Base-by-base conservation (phyloP, 92 coral and sea anemone species). In the Porites rus region DNA sequence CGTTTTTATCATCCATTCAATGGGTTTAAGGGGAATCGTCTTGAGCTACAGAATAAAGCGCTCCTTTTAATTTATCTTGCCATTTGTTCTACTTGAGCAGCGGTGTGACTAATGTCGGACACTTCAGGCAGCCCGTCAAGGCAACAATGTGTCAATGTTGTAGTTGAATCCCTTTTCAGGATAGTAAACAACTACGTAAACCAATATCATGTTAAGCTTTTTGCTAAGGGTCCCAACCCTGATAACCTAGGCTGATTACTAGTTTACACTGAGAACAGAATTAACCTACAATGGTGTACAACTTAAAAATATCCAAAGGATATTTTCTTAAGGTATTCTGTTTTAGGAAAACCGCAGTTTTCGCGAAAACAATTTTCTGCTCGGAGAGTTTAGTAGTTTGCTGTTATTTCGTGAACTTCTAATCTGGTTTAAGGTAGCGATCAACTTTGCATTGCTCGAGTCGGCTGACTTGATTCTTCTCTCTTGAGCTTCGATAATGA, bases 401-500 rank as follows among this genome's bases (percentile, higher is more conserved):
- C 65, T 81, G 61, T 56, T 81, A 21, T 56, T 74, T 52, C 87
- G 54, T 38, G 79, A 20, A 8, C 64, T 80, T 13, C 80, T 90
- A 52, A 97, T 79, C 84, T 97, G 98, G 71, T 95, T 96, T 20
- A 97, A 78, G 2, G 97, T 94, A 51, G 96, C 91, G 43, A 97
- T 88, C 17, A 97, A 83, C 19, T 94, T 92, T 51, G 92, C 91
- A 77, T 97, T 95, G 62, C 85, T 96, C 77, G 98, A 81, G 86
- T 97, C 98, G 14, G 92, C 89, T 10, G 98, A 91, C 76, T 86
- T 91, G 69, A 97, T 97, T 38, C 98, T 82, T 58, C 92, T 93
- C 78, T 95, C 98, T 56, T 97, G 99, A 13, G 93, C 95, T 1
- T 97, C 97, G 43, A 97, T 86, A 24, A 97, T 95, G 60, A 84